Conservation (phyloP, 2,797 vertebrate species). For the Characodon lateralis region DNA sequence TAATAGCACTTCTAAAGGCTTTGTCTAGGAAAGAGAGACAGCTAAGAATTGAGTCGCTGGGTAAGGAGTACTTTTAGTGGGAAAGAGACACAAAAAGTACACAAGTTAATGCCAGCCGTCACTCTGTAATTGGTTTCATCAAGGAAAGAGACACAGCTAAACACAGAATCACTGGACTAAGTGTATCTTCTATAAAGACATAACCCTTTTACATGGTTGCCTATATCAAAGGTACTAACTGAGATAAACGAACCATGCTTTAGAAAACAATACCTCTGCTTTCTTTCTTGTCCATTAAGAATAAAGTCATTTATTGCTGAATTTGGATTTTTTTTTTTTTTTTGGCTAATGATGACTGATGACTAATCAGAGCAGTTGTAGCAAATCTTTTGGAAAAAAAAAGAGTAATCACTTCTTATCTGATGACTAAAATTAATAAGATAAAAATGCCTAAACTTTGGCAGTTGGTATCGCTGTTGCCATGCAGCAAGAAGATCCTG, state of each 20-base stretch:
- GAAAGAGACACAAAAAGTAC: too few species aligned
- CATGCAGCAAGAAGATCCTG: too few species aligned
- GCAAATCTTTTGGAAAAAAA: background rate
- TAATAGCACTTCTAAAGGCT: too few species aligned
- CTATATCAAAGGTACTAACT: background rate
- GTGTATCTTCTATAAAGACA: background rate
- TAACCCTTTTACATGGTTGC: background rate
- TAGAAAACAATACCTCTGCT: background rate
- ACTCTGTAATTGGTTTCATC: too few species aligned
- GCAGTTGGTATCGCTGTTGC: too few species aligned
- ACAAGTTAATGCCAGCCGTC: too few species aligned
- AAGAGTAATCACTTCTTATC: background rate
- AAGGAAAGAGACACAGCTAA: background rate
- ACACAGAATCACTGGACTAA: background rate
- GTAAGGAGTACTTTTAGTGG: too few species aligned
- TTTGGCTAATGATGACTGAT: background rate
- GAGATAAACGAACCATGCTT: background rate
- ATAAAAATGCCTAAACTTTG: background rate
- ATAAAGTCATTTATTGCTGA: background rate
- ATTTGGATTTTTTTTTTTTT: background rate
- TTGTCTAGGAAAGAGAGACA: too few species aligned
- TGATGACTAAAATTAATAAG: background rate
- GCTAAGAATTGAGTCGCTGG: too few species aligned
- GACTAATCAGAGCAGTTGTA: background rate
- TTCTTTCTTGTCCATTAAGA: background rate